Percentiles rank a stretch among this genome's conserved stretches.
These are phyloP conservation scores for Dasysyrphus tricinctus DNA, from an alignment of 2,888 invertebrate genomes.

Conservation along the genomic window DNA sequence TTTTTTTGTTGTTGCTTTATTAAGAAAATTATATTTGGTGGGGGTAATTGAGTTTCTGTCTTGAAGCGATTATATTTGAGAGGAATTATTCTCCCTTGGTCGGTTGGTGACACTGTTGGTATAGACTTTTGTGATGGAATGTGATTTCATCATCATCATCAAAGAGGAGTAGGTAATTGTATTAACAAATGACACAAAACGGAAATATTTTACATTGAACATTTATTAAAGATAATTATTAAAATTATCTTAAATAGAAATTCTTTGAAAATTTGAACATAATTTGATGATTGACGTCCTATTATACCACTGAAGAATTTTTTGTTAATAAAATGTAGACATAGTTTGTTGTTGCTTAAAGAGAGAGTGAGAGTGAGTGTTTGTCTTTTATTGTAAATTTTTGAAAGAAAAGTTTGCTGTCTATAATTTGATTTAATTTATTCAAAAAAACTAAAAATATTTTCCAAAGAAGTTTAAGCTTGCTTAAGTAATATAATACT, in stretches of 20 bases:
- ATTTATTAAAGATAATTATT: not conserved
- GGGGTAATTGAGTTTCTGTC: slow-evolving; percentile 57
- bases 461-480: too few relatives aligned
- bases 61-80: slow-evolving; percentile 52
- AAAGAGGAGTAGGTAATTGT: not conserved
- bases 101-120: not conserved
- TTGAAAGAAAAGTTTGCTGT: too few relatives aligned
- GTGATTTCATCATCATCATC: not conserved
- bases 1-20: slow-evolving; percentile 27
- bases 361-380: too few relatives aligned
- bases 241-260: not conserved
- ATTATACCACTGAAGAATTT: too few relatives aligned
- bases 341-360: too few relatives aligned
- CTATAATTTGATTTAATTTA: too few relatives aligned
- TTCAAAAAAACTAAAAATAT: too few relatives aligned
- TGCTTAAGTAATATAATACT: too few relatives aligned
- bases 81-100: slow-evolving; percentile 4
- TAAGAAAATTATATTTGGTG: not conserved
- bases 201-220: slow-evolving; percentile 5
- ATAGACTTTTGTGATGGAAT: not conserved
- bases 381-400: too few relatives aligned
- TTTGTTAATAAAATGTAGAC: too few relatives aligned
- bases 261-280: not conserved
- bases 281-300: too few relatives aligned
- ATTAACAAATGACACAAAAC: slow-evolving; percentile 8